These are phyloP conservation scores for Polyploca ridens DNA, from an alignment of 2,888 invertebrate species.

Conservation along the genomic window DNA sequence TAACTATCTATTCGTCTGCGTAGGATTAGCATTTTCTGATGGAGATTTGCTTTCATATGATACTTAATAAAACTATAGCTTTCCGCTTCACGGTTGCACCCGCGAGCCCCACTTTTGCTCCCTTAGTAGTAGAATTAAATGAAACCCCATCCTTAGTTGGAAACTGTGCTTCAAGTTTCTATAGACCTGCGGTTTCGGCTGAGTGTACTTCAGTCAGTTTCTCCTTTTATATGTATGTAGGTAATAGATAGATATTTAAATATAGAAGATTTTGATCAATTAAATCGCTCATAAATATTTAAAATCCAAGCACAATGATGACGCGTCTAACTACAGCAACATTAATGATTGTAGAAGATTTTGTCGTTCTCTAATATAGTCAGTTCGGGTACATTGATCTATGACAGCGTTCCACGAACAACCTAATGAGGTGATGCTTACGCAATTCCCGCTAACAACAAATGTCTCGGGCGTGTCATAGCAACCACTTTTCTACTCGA, in stretches of 20 bases:
- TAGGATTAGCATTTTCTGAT: background rate
- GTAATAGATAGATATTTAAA: too few relatives aligned
- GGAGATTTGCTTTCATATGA: background rate
- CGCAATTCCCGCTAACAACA: constrained; percentile 33
- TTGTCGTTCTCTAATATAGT: background rate
- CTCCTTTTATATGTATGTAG: too few relatives aligned
- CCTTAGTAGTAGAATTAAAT: too few relatives aligned
- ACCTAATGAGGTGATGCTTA: constrained; percentile 30
- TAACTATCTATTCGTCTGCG: background rate
- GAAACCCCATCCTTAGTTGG: too few relatives aligned
- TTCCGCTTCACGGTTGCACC: too few relatives aligned
- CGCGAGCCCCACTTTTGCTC: too few relatives aligned
- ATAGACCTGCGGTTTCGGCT: too few relatives aligned
- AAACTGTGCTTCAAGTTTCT: too few relatives aligned
- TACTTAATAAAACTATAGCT: background rate
- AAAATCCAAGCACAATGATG: too few relatives aligned
- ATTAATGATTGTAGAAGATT: background rate
- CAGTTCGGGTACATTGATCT: constrained; percentile 22
- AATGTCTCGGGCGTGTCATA: constrained; percentile 32
- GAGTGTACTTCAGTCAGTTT: too few relatives aligned
- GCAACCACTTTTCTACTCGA: constrained; percentile 16
- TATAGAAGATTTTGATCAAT: too few relatives aligned
- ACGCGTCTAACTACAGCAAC: background rate
- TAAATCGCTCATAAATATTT: too few relatives aligned
- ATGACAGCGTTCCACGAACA: constrained; percentile 23